A percentile compares a stretch with the other conserved stretches of the same genome.
Conservation (phyloP, 2,113 vertebrate species). For the Lanius ludovicianus region DNA sequence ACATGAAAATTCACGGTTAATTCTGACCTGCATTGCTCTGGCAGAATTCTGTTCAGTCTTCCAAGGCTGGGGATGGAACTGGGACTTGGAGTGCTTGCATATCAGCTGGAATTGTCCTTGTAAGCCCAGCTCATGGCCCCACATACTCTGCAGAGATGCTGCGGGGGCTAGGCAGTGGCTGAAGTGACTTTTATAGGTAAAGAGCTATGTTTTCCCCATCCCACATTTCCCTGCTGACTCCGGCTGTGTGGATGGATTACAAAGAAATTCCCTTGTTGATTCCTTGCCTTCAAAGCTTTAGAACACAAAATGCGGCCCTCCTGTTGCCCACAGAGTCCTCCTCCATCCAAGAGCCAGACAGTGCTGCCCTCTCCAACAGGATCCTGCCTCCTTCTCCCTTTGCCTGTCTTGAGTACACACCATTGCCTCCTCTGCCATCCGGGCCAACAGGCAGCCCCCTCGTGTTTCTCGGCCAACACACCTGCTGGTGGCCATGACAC, state of each 20-base stretch:
- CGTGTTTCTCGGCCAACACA: neutral
- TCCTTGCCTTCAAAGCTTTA: neutral
- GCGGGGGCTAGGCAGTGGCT: accelerated
- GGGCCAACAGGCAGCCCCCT: neutral
- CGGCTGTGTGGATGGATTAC: neutral
- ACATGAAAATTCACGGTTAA: neutral
- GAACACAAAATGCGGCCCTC: neutral
- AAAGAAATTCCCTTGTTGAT: neutral
- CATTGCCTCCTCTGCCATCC: neutral
- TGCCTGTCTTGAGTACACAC: neutral
- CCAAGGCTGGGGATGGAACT: neutral
- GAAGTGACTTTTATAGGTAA: neutral
- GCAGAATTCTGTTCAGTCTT: neutral
- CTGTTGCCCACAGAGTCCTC: neutral
- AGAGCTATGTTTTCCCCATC: neutral
- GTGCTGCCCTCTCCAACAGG: neutral
- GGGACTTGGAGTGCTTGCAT: neutral
- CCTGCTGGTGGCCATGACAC: neutral
- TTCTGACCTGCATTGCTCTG: neutral
- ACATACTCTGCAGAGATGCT: neutral
- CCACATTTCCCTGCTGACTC: neutral
- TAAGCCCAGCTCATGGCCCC: neutral
- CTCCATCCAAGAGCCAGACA: neutral
- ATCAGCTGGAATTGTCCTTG: neutral
- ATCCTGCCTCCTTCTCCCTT: neutral